Evolutionary conservation across 2,797 vertebrate species (phyloP).

Genomic region (Mus spretus): DNA sequence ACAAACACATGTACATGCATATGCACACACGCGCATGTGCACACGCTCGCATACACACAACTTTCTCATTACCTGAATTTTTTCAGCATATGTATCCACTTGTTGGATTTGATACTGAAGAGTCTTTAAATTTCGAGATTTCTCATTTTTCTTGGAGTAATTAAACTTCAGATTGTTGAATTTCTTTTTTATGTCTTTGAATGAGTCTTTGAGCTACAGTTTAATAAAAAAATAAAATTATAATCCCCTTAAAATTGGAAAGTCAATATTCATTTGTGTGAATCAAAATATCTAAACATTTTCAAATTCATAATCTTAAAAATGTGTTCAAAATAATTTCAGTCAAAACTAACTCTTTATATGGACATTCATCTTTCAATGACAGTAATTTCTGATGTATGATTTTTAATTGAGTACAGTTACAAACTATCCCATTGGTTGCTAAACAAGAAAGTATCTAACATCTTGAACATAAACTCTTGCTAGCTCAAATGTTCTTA

Average conservation of each 20-base stretch:
- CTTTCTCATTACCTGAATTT: constrained; percentile 89
- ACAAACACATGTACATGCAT: not conserved
- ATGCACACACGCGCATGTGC: fast-evolving
- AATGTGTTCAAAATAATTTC: constrained; percentile 46
- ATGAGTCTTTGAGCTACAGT: constrained; percentile 92
- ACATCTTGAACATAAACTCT: not conserved
- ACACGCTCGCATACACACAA: not conserved
- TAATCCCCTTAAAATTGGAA: constrained; percentile 67
- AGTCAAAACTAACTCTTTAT: constrained; percentile 15
- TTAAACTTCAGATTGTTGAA: constrained; percentile 95
- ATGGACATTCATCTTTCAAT: not conserved
- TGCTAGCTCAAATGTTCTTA: constrained; percentile 39
- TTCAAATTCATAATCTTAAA: constrained; percentile 51
- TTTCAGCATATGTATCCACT: constrained; percentile 91
- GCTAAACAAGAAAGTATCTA: constrained; percentile 40
- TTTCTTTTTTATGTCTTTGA: constrained; percentile 95
- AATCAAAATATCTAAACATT: constrained; percentile 34
- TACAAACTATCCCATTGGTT: constrained; percentile 12
- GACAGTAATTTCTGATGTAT: constrained; percentile 24
- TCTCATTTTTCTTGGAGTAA: constrained; percentile 93
- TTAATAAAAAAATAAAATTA: constrained; percentile 78
- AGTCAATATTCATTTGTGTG: constrained; percentile 47
- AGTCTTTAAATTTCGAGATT: constrained; percentile 90
- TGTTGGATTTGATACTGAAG: constrained; percentile 93
- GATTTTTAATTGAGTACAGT: constrained; percentile 54